Conservation (phyloP, 1,140 invertebrate species). For the Drosophila dunni region DNA sequence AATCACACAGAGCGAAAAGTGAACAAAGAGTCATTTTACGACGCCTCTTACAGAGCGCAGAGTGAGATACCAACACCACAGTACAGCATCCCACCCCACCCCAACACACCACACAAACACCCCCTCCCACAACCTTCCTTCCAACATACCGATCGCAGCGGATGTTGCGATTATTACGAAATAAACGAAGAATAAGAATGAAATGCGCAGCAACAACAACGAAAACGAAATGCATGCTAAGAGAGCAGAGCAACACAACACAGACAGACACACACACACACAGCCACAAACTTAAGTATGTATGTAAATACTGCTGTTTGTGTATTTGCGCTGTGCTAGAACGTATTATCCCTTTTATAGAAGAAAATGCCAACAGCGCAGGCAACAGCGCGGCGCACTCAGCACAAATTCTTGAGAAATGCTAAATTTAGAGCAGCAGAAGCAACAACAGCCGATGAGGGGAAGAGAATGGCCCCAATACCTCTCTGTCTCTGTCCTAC, state of each 20-base stretch:
- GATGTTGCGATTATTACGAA: constrained; percentile 81
- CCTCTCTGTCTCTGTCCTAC: neutral
- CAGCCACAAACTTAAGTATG: neutral
- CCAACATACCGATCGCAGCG: constrained; percentile 49
- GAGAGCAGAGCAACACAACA: constrained; percentile 21
- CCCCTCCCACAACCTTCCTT: neutral
- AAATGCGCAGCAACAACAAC: constrained; percentile 34
- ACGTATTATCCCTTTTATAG: constrained; percentile 79
- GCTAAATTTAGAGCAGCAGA: constrained; percentile 77
- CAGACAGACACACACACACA: neutral
- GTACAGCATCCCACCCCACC: neutral
- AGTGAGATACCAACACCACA: neutral
- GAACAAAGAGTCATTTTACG: constrained; percentile 17
- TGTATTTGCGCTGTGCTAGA: constrained; percentile 18
- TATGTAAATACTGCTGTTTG: constrained; percentile 4
- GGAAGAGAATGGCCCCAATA: constrained; percentile 12
- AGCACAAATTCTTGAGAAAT: constrained; percentile 74
- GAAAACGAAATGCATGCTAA: constrained; percentile 55
- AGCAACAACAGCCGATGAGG: constrained; percentile 18
- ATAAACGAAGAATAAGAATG: constrained; percentile 79
- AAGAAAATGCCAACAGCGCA: constrained; percentile 76
- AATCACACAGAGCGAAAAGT: constrained; percentile 4
- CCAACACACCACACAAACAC: neutral
- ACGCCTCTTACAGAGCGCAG: constrained; percentile 18
- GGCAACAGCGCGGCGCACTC: constrained; percentile 32